Conservation (phyloP, 2,888 invertebrate species). For the Pycnomerus fuliginosus region DNA sequence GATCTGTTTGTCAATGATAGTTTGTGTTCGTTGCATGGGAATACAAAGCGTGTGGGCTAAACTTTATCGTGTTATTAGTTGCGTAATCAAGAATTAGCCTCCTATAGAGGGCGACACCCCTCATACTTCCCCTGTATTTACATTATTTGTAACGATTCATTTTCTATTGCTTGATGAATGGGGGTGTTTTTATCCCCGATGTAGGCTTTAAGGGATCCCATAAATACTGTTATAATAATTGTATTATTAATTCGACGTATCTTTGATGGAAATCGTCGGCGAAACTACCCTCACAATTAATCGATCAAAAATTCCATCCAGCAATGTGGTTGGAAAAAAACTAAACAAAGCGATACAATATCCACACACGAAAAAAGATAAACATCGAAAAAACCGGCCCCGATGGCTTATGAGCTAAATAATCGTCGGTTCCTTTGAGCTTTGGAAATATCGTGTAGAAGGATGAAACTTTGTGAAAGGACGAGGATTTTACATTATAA, state of each 20-base stretch:
- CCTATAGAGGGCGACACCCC: conserved; percentile 45
- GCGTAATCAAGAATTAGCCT: conserved; percentile 50
- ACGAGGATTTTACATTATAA: conserved; percentile 53
- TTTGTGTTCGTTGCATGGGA: neutral
- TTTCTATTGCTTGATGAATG: conserved; percentile 50
- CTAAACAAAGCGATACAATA: conserved; percentile 7
- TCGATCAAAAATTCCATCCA: no score
- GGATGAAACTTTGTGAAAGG: conserved; percentile 50
- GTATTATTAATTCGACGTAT: no score
- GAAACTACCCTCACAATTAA: no score
- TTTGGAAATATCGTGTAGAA: conserved; percentile 45
- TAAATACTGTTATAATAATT: conserved; percentile 26
- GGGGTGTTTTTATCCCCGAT: conserved; percentile 35
- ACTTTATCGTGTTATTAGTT: conserved; percentile 48
- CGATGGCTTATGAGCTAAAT: conserved; percentile 43
- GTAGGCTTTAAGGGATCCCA: conserved; percentile 8
- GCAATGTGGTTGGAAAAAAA: no score
- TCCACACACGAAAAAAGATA: conserved; percentile 8
- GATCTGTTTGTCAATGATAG: conserved; percentile 2
- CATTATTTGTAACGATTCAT: conserved; percentile 52
- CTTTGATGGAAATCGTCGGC: no score
- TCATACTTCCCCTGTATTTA: conserved; percentile 41
- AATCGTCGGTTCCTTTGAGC: conserved; percentile 50
- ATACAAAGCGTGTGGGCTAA: conserved; percentile 41
- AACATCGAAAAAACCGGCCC: conserved; percentile 13